These are phyloP conservation scores for Caenorhabditis briggsae DNA, from an alignment of 1,140 invertebrate genomes.

Conservation along the genomic window DNA sequence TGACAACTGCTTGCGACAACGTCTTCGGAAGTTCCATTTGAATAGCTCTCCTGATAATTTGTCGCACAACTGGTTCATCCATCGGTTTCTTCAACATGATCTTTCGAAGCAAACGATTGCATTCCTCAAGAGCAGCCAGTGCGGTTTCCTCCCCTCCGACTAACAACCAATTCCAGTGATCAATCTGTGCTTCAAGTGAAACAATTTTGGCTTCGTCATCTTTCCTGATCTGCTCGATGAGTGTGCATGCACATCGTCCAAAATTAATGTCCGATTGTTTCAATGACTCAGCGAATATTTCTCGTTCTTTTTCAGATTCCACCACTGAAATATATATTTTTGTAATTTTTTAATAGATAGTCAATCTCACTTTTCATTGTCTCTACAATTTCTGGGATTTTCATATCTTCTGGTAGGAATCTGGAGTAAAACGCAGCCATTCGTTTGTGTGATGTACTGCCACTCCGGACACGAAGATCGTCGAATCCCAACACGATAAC, in stretches of 20 bases:
- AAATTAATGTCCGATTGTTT: constrained; percentile 38
- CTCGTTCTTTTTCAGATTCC: constrained; percentile 2
- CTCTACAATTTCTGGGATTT: constrained; percentile 11
- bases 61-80: background rate
- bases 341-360: background rate
- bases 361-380: constrained; percentile 14
- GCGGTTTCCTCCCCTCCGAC: constrained; percentile 24
- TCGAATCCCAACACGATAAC: constrained; percentile 23
- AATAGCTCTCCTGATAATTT: constrained; percentile 18
- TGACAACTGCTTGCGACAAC: constrained; percentile 9
- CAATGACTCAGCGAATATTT: constrained; percentile 3
- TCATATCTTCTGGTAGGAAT: constrained; percentile 46
- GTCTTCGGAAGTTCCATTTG: constrained; percentile 8
- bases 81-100: background rate
- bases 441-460: background rate
- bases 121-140: constrained; percentile 46
- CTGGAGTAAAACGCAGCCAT: constrained; percentile 49
- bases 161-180: constrained; percentile 36
- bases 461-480: constrained; percentile 3
- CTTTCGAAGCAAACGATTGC: constrained; percentile 13
- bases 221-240: constrained; percentile 12
- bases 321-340: background rate
- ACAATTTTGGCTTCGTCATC: background rate
- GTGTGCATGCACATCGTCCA: constrained; percentile 26
- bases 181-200: constrained; percentile 24